A percentile compares a stretch with the other conserved stretches of the same genome.
Conservation (phyloP, 64 coral and sea anemone species). For the Acropora tenuis region DNA sequence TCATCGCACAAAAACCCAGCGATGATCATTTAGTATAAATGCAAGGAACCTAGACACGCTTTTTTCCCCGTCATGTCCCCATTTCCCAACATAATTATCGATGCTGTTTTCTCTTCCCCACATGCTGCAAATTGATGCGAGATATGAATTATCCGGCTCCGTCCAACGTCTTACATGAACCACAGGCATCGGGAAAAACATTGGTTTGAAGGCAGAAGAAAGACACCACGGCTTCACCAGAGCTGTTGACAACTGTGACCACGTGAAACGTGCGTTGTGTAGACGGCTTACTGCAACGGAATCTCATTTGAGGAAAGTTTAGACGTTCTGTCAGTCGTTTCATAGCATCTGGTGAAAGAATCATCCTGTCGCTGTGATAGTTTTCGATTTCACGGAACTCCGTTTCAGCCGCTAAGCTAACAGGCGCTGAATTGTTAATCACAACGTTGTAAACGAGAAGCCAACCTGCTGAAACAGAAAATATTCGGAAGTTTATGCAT, state of each 20-base stretch:
- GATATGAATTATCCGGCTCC: not conserved
- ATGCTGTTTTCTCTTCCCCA: not conserved
- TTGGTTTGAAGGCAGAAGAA: not conserved
- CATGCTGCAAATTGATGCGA: not conserved
- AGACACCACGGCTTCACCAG: slow-evolving; percentile 2
- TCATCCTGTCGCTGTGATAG: not conserved
- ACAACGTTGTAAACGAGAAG: not conserved
- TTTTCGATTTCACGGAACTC: not conserved
- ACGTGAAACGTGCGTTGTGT: slow-evolving; percentile 2
- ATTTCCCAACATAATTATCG: too few species aligned
- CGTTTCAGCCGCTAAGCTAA: not conserved
- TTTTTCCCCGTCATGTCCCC: too few species aligned
- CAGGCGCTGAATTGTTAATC: not conserved
- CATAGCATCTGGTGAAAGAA: not conserved
- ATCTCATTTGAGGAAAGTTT: slow-evolving; percentile 36
- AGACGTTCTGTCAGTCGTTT: not conserved
- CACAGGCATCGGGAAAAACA: not conserved
- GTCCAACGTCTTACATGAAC: not conserved
- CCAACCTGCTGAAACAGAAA: slow-evolving; percentile 36
- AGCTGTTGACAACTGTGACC: not conserved
- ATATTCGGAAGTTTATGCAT: not conserved
- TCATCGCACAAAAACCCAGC: too few species aligned
- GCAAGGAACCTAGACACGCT: too few species aligned
- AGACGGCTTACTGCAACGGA: slow-evolving; percentile 11
- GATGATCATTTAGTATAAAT: too few species aligned